phyloP scores from a whole-genome alignment of 2,113 vertebrate genomes.

The Apodemus sylvaticus region DNA sequence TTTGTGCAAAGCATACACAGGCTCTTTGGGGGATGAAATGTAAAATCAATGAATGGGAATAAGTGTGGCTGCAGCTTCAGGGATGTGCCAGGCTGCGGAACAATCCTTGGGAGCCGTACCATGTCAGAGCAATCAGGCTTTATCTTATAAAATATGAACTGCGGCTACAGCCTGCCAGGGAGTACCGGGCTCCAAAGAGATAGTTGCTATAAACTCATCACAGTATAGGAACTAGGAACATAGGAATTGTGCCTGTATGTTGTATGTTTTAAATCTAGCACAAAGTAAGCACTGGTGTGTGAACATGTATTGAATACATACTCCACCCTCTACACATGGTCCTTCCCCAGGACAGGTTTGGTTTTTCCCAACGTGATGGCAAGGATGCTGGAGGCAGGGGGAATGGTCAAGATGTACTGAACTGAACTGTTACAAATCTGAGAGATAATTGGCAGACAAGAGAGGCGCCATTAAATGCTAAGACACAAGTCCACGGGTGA shows the following conservation, averaged over 20 bases:
- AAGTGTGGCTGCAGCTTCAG: not conserved
- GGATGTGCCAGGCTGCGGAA: not conserved
- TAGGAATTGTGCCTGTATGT: not conserved
- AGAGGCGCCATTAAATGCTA: not conserved
- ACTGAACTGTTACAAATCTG: not conserved
- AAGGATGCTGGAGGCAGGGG: not conserved
- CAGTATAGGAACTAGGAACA: not conserved
- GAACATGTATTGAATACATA: not conserved
- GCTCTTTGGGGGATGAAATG: not conserved
- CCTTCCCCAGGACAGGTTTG: not conserved
- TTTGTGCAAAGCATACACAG: not conserved
- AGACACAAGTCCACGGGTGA: not conserved
- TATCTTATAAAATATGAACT: constrained; percentile 21
- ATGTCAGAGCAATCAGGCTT: not conserved
- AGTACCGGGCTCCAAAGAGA: constrained; percentile 20
- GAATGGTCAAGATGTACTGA: not conserved
- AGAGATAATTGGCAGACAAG: constrained; percentile 32
- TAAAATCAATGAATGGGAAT: constrained; percentile 17
- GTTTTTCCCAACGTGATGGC: not conserved
- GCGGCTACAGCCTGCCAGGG: not conserved
- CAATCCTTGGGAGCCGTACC: not conserved
- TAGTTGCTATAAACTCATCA: not conserved
- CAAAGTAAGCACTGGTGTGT: not conserved
- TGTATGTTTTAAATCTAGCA: not conserved
- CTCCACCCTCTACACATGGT: not conserved